These are phyloP conservation scores for Procavia capensis DNA, from an alignment of 2,113 vertebrate species.

Conservation along the genomic window DNA sequence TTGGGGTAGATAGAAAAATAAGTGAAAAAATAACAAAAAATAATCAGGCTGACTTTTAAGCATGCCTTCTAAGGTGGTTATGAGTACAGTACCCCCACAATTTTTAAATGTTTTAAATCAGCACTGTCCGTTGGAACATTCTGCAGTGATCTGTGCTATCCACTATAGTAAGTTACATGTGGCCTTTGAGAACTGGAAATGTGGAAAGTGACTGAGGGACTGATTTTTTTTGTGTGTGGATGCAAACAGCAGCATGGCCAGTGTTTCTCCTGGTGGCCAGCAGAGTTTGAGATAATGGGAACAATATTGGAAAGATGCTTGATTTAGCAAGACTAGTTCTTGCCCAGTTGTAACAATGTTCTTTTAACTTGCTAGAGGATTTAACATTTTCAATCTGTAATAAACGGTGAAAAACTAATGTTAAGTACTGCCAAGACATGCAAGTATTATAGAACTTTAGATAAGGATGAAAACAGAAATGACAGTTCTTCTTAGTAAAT, in stretches of 20 bases:
- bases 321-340: slow-evolving; percentile 25
- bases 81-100: background rate
- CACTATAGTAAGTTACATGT: background rate
- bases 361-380: background rate
- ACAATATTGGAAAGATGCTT: background rate
- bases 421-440: background rate
- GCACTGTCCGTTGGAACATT: background rate
- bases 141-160: background rate
- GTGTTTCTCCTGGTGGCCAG: background rate
- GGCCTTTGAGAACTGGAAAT: slow-evolving; percentile 13
- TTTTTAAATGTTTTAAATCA: slow-evolving; percentile 46
- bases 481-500: background rate
- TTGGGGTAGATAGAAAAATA: slow-evolving; percentile 36
- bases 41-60: slow-evolving; percentile 2
- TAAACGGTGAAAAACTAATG: slow-evolving; percentile 1
- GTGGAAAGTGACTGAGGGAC: background rate
- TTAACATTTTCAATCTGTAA: slow-evolving; percentile 36
- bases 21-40: background rate
- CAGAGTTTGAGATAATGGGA: slow-evolving; percentile 15
- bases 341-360: background rate
- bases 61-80: slow-evolving; percentile 35
- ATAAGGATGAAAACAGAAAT: slow-evolving; percentile 14
- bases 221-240: slow-evolving; percentile 44
- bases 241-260: background rate
- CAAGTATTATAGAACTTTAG: slow-evolving; percentile 41